Conservation (phyloP, 2,113 vertebrate genomes). For the Apteryx owenii region DNA sequence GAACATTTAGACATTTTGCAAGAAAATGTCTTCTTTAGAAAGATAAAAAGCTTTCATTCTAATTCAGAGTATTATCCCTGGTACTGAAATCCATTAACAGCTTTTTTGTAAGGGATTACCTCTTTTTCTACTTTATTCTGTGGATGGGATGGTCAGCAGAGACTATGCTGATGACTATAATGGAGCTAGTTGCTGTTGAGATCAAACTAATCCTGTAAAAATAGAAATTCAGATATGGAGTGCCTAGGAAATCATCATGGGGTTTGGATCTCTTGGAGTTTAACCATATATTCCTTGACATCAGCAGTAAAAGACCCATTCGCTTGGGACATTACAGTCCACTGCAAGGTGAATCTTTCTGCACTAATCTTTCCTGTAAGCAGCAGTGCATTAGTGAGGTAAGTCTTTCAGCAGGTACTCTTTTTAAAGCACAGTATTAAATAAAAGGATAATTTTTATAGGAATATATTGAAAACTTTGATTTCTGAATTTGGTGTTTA, state of each 20-base stretch:
- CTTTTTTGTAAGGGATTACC: not conserved
- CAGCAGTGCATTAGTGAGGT: not conserved
- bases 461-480: not conserved
- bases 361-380: not conserved
- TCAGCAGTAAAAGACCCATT: not conserved
- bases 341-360: not conserved
- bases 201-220: not conserved
- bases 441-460: not conserved
- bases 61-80: not conserved
- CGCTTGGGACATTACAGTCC: not conserved
- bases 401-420: not conserved
- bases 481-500: not conserved
- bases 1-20: not conserved
- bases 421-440: not conserved
- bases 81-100: not conserved
- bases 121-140: not conserved
- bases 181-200: not conserved
- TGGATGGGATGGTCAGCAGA: not conserved
- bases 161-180: not conserved
- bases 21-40: not conserved
- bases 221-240: not conserved
- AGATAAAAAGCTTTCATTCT: not conserved
- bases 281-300: not conserved
- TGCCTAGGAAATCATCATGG: not conserved
- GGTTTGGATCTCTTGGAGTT: not conserved